Evolutionary conservation across 2,113 vertebrate genomes (phyloP).

Genomic region (Bettongia penicillata): DNA sequence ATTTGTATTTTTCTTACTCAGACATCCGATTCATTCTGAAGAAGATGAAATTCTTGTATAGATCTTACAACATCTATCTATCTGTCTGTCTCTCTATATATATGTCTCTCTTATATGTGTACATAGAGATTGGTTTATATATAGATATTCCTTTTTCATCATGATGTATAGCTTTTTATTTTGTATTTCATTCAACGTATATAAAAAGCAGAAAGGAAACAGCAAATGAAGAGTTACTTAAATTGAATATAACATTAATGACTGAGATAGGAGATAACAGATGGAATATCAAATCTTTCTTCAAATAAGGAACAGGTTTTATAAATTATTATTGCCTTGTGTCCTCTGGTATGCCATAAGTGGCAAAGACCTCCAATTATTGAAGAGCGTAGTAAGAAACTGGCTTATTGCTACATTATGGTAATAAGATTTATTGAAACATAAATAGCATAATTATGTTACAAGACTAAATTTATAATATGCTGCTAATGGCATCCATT

Average conservation of each 20-base stretch:
- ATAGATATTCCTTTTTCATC: neutral
- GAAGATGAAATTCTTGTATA: neutral
- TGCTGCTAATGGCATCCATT: neutral
- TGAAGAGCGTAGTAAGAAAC: neutral
- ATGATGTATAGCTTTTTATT: neutral
- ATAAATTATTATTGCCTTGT: constrained; percentile 17
- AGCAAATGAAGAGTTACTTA: neutral
- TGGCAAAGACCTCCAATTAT: neutral
- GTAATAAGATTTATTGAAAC: neutral
- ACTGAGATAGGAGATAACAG: neutral
- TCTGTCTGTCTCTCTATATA: neutral
- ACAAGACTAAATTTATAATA: neutral
- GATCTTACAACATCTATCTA: neutral
- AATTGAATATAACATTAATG: constrained; percentile 1
- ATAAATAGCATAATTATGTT: neutral
- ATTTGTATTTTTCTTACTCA: neutral
- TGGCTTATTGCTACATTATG: neutral
- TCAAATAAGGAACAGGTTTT: neutral
- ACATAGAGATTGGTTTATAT: neutral
- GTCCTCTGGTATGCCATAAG: neutral
- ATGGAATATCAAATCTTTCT: neutral
- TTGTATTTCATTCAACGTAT: neutral
- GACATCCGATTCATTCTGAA: neutral
- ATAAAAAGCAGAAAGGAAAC: neutral
- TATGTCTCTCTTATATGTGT: too few species aligned